A percentile compares a stretch with the other conserved stretches of the same genome.
phyloP scores from a whole-genome alignment of 1,140 invertebrate genomes.

The Eumaeus atala region DNA sequence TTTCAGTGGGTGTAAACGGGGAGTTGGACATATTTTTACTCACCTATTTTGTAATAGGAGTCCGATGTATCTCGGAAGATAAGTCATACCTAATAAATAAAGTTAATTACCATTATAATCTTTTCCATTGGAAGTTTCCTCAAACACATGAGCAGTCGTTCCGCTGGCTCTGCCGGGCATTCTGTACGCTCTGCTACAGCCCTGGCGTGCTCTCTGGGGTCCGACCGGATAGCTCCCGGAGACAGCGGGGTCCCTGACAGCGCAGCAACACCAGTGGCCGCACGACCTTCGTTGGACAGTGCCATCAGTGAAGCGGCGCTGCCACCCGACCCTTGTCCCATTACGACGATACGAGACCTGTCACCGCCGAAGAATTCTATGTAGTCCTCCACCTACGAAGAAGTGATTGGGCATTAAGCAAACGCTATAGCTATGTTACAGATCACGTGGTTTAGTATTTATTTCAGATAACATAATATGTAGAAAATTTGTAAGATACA shows the following conservation, averaged over 20 bases:
- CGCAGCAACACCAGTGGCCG: constrained; percentile 76
- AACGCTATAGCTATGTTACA: too few relatives aligned
- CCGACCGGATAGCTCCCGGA: constrained; percentile 76
- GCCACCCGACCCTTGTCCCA: constrained; percentile 83
- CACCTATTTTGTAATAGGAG: too few relatives aligned
- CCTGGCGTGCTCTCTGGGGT: constrained; percentile 69
- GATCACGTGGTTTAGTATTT: too few relatives aligned
- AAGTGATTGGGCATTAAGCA: too few relatives aligned
- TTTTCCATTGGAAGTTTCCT: constrained; percentile 60
- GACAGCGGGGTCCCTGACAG: constrained; percentile 81
- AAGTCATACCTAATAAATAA: neutral
- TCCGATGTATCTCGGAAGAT: neutral
- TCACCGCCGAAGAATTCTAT: constrained; percentile 84
- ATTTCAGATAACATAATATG: too few relatives aligned
- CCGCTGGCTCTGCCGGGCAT: constrained; percentile 72
- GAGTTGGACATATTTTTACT: too few relatives aligned
- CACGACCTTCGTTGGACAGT: constrained; percentile 64
- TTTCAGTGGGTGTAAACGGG: too few relatives aligned
- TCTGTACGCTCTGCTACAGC: constrained; percentile 71
- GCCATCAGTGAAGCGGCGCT: constrained; percentile 77
- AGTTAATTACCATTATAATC: constrained; percentile 39
- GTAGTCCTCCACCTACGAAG: constrained; percentile 76
- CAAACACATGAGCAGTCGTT: constrained; percentile 76
- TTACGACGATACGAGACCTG: constrained; percentile 77
- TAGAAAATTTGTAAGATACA: too few relatives aligned